phyloP scores from a whole-genome alignment of 2,113 vertebrate species.

The Solenodon paradoxus region DNA sequence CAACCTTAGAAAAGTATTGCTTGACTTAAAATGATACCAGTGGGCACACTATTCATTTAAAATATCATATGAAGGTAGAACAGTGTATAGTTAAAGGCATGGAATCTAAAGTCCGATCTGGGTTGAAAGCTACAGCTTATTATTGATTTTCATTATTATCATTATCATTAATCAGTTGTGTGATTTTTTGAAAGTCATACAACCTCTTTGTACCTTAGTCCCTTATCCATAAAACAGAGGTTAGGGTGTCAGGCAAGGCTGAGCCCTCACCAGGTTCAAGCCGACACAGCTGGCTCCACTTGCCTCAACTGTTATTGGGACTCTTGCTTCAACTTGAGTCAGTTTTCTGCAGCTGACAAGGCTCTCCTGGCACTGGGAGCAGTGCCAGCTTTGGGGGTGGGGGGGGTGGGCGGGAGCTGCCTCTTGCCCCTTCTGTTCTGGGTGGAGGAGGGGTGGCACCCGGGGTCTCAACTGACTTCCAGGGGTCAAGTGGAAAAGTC shows the following conservation, averaged over 20 bases:
- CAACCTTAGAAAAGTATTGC: background rate
- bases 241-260: background rate
- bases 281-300: background rate
- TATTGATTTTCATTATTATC: no score
- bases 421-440: background rate
- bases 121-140: background rate
- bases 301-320: background rate
- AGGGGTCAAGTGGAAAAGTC: background rate
- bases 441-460: background rate
- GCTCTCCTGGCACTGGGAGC: background rate
- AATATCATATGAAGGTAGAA: background rate
- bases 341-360: background rate
- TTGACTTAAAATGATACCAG: background rate
- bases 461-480: background rate
- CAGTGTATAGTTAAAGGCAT: background rate
- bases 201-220: background rate
- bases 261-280: background rate
- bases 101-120: background rate
- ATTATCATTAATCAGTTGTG: background rate
- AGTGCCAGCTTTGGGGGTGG: background rate
- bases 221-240: background rate
- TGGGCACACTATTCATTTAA: background rate
- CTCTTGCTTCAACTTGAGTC: background rate
- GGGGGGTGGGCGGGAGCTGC: no score
- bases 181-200: background rate